phyloP scores from a whole-genome alignment of 2,888 invertebrate species.

The Agrotis clavis region DNA sequence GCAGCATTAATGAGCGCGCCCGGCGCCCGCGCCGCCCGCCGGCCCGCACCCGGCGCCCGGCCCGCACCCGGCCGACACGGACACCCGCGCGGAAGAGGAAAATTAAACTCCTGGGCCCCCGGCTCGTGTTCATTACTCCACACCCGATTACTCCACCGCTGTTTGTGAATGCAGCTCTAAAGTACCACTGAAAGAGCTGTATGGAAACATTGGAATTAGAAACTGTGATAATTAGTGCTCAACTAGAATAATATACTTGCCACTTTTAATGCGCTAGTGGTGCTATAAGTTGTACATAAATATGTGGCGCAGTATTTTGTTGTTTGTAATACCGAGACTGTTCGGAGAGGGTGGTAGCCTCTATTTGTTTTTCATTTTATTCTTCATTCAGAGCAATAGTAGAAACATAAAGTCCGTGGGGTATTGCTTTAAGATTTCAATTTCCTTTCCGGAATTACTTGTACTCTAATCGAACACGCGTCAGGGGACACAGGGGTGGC shows the following conservation, averaged over 20 bases:
- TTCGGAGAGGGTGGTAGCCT: conserved; percentile 55
- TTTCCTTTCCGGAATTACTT: conserved; percentile 91
- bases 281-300: conserved; percentile 54
- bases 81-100: conserved; percentile 89
- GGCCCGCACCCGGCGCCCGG: conserved; percentile 67
- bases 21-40: conserved; percentile 56
- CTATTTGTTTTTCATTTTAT: conserved; percentile 86
- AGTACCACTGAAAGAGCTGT: conserved; percentile 71
- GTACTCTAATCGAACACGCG: conserved; percentile 90
- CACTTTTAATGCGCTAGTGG: conserved; percentile 53
- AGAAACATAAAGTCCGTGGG: conserved; percentile 87
- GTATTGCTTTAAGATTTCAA: conserved; percentile 91
- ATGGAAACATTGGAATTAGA: conserved; percentile 74
- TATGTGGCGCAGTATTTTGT: conserved; percentile 45
- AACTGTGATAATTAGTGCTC: conserved; percentile 68
- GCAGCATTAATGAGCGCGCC: conserved; percentile 84
- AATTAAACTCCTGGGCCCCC: conserved; percentile 90
- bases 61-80: conserved; percentile 75
- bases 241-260: conserved; percentile 61
- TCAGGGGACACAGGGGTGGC: conserved; percentile 80
- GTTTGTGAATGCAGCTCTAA: conserved; percentile 82
- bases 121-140: conserved; percentile 87
- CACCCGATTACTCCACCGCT: conserved; percentile 84
- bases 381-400: conserved; percentile 76
- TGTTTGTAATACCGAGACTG: conserved; percentile 55